phyloP scores from a whole-genome alignment of 2,113 vertebrate genomes.

The Aegotheles bennettii region DNA sequence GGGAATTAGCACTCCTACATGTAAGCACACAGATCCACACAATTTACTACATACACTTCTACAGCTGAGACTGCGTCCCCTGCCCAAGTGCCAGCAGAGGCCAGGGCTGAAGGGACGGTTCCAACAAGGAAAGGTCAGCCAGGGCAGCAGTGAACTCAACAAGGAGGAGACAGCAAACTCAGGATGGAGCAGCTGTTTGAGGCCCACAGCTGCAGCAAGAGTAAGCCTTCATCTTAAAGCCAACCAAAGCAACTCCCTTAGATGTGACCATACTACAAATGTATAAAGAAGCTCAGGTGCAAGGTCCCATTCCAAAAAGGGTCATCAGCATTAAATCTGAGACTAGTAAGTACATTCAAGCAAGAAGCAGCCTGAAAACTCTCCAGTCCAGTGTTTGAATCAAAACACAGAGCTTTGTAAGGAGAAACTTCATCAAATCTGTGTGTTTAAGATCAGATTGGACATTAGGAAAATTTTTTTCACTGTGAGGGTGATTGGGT shows the following conservation, averaged over 20 bases:
- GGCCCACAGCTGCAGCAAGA: not conserved
- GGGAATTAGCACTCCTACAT: not conserved
- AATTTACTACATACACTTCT: not conserved
- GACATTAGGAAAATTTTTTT: no score
- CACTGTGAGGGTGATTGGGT: no score
- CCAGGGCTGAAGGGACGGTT: not conserved
- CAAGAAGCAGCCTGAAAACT: not conserved
- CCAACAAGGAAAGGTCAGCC: not conserved
- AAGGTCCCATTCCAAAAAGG: not conserved
- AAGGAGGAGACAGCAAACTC: not conserved
- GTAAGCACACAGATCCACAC: not conserved
- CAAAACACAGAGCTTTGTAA: not conserved
- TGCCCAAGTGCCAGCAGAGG: not conserved
- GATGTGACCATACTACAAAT: not conserved
- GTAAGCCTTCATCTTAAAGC: not conserved
- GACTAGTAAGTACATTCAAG: not conserved
- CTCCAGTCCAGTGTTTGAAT: not conserved
- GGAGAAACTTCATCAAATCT: not conserved
- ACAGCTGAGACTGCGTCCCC: not conserved
- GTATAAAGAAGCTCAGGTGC: not conserved
- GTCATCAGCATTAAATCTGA: not conserved
- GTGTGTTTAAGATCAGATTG: not conserved
- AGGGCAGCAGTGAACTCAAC: not conserved
- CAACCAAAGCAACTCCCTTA: not conserved
- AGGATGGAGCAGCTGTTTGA: not conserved